Evolutionary conservation across 35 echinoderm and acorn worm genomes (phyloP), one percentile per base, ranked within the genome.

Genomic region (Holothuria glaberrima): DNA sequence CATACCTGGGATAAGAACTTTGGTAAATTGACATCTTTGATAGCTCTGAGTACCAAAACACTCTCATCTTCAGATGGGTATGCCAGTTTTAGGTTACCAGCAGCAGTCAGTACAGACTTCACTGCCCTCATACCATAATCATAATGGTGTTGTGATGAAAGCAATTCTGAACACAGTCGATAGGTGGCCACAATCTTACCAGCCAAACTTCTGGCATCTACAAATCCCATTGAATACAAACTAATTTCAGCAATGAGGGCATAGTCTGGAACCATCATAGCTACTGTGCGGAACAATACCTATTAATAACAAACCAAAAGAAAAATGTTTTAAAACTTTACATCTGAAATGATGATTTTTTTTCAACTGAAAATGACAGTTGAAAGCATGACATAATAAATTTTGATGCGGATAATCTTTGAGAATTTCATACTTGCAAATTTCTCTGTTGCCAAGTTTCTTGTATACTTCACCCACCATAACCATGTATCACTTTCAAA

Each of bases 221-320:
- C 96, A 27, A 98, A 98, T 9, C 96, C 96, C 93, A 98, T 94
- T 54, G 93, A 94, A 88, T 98, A 98, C 28, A 98, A 75, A 44
- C 66, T 76, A 75, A 98, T 98, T 88, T 98, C 96, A 22, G 85
- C 96, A 26, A 98, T 98, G 45, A 98, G 93, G 50, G 58, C 96
- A 67, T 98, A 98, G 83, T 98, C 96, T 0, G 96, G 96, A 6
- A 98, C 96, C 96, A 98, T 98, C 96, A 98, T 98, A 44, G 96
- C 96, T 22, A 98, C 93, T 30, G 96, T 98, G 33, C 96, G 63
- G 91, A 98, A 98, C 63, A 98, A 82, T 22, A 98, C 96, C 96
- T 98, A 61, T 57, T 26, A 35, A 77, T 9, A 56, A 59, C 4
- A 2, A 67, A 9, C n/a, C n/a, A 27, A 54, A 77, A 75, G 46